A percentile compares a stretch with the other conserved stretches of the same genome.
Evolutionary conservation across 1,140 invertebrate genomes (phyloP).

Genomic region (Zophobas morio): DNA sequence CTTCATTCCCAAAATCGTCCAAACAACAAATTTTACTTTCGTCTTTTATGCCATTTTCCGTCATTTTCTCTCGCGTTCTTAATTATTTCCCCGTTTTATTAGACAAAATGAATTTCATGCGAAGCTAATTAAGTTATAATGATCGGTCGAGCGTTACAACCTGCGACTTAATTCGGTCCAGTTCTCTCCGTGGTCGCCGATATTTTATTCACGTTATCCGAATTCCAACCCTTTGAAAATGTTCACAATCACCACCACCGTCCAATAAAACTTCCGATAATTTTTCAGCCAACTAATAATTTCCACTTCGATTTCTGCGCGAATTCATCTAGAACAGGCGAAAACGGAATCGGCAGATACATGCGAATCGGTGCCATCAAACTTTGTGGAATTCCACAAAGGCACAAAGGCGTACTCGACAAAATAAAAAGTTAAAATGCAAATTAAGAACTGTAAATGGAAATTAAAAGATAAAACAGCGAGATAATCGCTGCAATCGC

Average conservation of each 20-base stretch:
- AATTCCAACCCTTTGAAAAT: slow-evolving; percentile 11
- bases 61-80: too few species aligned
- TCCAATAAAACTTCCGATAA: slow-evolving; percentile 25
- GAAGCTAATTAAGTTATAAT: too few species aligned
- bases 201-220: slow-evolving; percentile 12
- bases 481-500: slow-evolving; percentile 10
- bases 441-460: slow-evolving; percentile 12
- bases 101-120: too few species aligned
- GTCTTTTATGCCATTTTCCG: too few species aligned
- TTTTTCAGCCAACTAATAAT: not conserved
- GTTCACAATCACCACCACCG: not conserved
- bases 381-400: not conserved
- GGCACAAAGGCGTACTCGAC: not conserved
- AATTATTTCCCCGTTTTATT: too few species aligned
- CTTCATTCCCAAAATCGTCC: too few species aligned
- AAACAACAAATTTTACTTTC: too few species aligned
- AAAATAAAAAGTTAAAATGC: slow-evolving; percentile 9
- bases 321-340: not conserved
- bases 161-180: too few species aligned
- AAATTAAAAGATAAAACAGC: slow-evolving; percentile 7
- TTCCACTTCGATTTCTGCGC: not conserved
- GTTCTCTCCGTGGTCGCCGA: not conserved
- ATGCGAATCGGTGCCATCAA: not conserved
- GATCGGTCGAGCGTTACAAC: too few species aligned
- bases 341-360: too few species aligned